phyloP scores from a whole-genome alignment of 2,888 invertebrate species.

The Stenoptilia bipunctidactyla region DNA sequence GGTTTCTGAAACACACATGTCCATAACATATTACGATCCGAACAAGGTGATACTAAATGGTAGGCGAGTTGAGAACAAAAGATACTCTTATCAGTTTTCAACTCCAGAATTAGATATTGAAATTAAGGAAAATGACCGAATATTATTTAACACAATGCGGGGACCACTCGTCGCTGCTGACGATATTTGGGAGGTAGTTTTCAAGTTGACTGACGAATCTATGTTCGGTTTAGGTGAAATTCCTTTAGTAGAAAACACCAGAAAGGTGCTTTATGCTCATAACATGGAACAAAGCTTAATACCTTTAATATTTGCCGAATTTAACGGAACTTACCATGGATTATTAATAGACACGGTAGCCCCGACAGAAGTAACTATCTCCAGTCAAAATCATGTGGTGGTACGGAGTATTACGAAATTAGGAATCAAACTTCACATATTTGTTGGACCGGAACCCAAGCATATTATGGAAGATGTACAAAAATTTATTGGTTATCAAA shows the following conservation, averaged over 20 bases:
- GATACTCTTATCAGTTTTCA: conserved; percentile 33
- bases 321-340: conserved; percentile 67
- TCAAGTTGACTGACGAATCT: conserved; percentile 60
- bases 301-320: conserved; percentile 65
- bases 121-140: conserved; percentile 31
- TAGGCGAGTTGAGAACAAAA: conserved; percentile 28
- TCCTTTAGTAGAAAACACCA: conserved; percentile 34
- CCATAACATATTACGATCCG: conserved; percentile 41
- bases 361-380: conserved; percentile 67
- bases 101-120: conserved; percentile 37
- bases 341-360: conserved; percentile 60
- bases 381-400: conserved; percentile 62
- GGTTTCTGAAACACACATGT: conserved; percentile 38
- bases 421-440: conserved; percentile 50
- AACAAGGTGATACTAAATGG: conserved; percentile 21
- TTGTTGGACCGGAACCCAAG: conserved; percentile 45
- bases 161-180: conserved; percentile 73
- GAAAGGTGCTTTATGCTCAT: conserved; percentile 58
- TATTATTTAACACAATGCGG: conserved; percentile 61
- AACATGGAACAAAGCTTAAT: conserved; percentile 45
- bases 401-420: conserved; percentile 63
- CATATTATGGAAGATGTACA: conserved; percentile 50
- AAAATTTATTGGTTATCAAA: conserved; percentile 26
- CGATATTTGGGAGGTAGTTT: conserved; percentile 73
- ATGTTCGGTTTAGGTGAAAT: conserved; percentile 72